Conservation (phyloP, 2,888 invertebrate genomes). For the Holacanthella duospinosa region DNA sequence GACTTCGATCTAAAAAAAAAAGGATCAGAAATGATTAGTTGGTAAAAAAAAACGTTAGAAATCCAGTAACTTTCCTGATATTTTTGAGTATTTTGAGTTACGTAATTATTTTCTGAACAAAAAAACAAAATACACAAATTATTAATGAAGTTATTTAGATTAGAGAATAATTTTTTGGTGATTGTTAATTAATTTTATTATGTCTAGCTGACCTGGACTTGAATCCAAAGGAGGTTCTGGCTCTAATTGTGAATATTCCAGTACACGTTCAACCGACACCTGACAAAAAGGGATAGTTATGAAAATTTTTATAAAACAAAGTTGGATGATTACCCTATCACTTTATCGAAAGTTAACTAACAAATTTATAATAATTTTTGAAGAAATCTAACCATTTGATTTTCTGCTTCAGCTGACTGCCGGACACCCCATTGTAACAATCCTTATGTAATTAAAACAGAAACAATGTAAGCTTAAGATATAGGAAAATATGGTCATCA, state of each 20-base stretch:
- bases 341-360: too few relatives aligned
- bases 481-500: neutral
- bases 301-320: constrained; percentile 13
- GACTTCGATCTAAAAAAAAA: constrained; percentile 66
- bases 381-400: neutral
- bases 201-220: constrained; percentile 17
- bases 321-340: constrained; percentile 38
- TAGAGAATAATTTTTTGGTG: neutral
- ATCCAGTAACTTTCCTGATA: constrained; percentile 5
- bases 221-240: constrained; percentile 41
- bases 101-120: too few relatives aligned
- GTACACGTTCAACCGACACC: constrained; percentile 44
- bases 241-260: constrained; percentile 44
- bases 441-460: neutral
- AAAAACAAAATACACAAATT: too few relatives aligned
- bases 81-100: neutral
- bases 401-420: constrained; percentile 47
- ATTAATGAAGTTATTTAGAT: too few relatives aligned
- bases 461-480: too few relatives aligned
- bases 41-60: neutral
- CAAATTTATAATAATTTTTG: neutral
- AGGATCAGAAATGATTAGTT: too few relatives aligned
- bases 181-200: too few relatives aligned
- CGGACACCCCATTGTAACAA: constrained; percentile 21
- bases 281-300: neutral